These are phyloP conservation scores for Drosophila birchii DNA, from an alignment of 2,888 invertebrate species.

Conservation along the genomic window DNA sequence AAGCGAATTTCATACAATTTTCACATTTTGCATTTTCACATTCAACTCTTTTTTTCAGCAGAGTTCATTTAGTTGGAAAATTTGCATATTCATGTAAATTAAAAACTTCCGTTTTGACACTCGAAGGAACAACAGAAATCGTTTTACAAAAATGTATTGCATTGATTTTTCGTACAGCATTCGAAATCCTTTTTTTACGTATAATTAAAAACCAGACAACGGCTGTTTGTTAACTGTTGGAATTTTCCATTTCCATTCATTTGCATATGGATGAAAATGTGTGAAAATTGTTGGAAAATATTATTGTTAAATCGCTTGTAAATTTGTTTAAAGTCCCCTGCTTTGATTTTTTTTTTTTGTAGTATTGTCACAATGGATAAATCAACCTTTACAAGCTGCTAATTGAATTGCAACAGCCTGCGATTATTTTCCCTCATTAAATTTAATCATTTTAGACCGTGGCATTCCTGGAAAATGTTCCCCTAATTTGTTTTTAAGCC, in stretches of 20 bases:
- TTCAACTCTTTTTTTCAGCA: constrained; percentile 3
- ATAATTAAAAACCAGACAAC: constrained; percentile 38
- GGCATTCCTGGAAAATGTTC: constrained; percentile 7
- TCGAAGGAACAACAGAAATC: constrained; percentile 33
- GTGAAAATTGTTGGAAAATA: constrained; percentile 43
- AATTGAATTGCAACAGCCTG: constrained; percentile 12
- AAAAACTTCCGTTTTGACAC: constrained; percentile 63
- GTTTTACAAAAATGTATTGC: constrained; percentile 31
- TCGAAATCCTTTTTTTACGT: constrained; percentile 19
- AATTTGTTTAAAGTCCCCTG: constrained; percentile 60
- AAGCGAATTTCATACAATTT: constrained; percentile 27
- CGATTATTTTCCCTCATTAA: constrained; percentile 14
- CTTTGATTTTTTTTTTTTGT: constrained; percentile 34
- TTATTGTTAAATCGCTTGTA: constrained; percentile 77
- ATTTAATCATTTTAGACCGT: not conserved
- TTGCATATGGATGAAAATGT: constrained; percentile 37
- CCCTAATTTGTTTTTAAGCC: constrained; percentile 41
- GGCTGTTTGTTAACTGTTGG: constrained; percentile 28
- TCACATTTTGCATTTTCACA: constrained; percentile 19
- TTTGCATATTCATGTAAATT: constrained; percentile 68
- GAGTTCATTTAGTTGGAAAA: constrained; percentile 41
- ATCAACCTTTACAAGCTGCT: constrained; percentile 15
- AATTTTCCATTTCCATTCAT: constrained; percentile 41
- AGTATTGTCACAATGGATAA: constrained; percentile 1
- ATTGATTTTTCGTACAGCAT: constrained; percentile 30